Conservation (phyloP, 1,140 invertebrate species). For the Drosophila repleta region DNA sequence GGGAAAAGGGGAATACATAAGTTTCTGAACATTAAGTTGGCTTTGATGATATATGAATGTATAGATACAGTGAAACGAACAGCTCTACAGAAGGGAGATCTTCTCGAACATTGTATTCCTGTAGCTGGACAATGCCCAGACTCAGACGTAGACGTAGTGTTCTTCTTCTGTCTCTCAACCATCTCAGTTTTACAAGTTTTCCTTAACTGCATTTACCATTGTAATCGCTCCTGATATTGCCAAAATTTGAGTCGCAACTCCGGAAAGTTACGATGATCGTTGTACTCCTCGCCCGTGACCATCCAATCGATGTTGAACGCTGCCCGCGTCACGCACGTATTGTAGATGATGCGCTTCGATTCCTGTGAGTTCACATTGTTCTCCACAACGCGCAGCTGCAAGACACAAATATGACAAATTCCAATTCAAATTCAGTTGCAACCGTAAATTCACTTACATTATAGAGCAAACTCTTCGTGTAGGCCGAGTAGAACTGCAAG, state of each 20-base stretch:
- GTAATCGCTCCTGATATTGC: slow-evolving; percentile 87
- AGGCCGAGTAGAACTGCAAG: slow-evolving; percentile 91
- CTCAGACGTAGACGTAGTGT: too few relatives aligned
- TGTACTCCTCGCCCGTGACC: slow-evolving; percentile 89
- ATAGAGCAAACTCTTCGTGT: slow-evolving; percentile 88
- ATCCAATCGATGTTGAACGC: slow-evolving; percentile 90
- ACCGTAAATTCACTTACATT: slow-evolving; percentile 86
- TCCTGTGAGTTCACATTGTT: slow-evolving; percentile 90
- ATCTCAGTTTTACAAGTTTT: too few relatives aligned
- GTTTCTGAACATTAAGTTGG: too few relatives aligned
- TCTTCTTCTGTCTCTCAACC: too few relatives aligned
- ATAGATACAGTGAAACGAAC: too few relatives aligned
- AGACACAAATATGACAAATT: slow-evolving; percentile 32
- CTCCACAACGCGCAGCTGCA: slow-evolving; percentile 90
- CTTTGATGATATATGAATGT: too few relatives aligned
- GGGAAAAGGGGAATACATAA: background rate
- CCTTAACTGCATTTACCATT: slow-evolving; percentile 88
- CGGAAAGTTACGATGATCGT: slow-evolving; percentile 85
- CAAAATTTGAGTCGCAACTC: slow-evolving; percentile 93
- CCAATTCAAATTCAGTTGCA: background rate
- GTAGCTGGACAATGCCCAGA: too few relatives aligned
- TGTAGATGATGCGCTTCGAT: slow-evolving; percentile 86
- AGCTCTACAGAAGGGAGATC: too few relatives aligned
- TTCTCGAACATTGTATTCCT: too few relatives aligned
- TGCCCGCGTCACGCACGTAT: slow-evolving; percentile 88